These are phyloP conservation scores for Ictalurus furcatus DNA, from an alignment of 2,113 vertebrate genomes.

Conservation along the genomic window DNA sequence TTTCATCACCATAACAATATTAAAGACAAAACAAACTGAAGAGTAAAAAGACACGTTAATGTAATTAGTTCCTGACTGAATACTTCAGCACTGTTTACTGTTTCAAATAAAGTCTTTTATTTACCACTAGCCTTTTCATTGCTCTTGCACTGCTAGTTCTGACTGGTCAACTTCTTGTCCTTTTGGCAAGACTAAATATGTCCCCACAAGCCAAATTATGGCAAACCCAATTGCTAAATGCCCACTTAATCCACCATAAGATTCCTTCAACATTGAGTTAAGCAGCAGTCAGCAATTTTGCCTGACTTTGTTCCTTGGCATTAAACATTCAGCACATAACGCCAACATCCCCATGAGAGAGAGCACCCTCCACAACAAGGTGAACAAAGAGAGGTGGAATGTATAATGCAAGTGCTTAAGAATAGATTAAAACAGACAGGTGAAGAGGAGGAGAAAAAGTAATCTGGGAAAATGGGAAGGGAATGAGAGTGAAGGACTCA, in stretches of 20 bases:
- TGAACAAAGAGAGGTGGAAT: slow-evolving; percentile 22
- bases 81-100: background rate
- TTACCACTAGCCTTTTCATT: background rate
- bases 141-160: background rate
- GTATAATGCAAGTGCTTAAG: slow-evolving; percentile 33
- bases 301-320: slow-evolving; percentile 29
- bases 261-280: background rate
- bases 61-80: background rate
- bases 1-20: background rate
- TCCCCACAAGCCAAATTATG: background rate
- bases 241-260: slow-evolving; percentile 8
- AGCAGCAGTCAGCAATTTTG: slow-evolving; percentile 35
- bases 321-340: slow-evolving; percentile 22
- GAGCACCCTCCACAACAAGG: slow-evolving; percentile 6
- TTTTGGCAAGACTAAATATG: background rate
- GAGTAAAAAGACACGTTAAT: background rate
- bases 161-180: background rate
- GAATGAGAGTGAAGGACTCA: slow-evolving; percentile 21
- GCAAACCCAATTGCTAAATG: background rate
- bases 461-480: slow-evolving; percentile 28
- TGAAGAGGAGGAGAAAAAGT: slow-evolving; percentile 24
- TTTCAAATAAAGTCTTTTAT: background rate
- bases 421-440: slow-evolving; percentile 44
- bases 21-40: background rate
- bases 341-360: background rate